A percentile compares a stretch with the other conserved stretches of the same genome.
phyloP scores from a whole-genome alignment of 2,888 invertebrate genomes.

The Drosophila tripunctata region DNA sequence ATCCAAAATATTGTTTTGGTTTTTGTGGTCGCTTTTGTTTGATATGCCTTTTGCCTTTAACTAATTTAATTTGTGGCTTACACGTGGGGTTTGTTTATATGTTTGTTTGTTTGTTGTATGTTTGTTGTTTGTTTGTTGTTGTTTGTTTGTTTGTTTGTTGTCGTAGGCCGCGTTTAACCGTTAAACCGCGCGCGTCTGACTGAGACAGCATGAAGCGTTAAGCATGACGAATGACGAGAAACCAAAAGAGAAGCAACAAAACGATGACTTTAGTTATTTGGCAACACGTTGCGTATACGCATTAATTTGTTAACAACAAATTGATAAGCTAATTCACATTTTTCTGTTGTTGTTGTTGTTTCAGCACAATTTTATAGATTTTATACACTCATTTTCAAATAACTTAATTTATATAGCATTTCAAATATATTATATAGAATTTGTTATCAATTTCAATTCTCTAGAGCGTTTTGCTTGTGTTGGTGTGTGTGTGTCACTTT shows the following conservation, averaged over 20 bases:
- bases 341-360: no score
- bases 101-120: slow-evolving; percentile 31
- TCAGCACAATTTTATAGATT: slow-evolving; percentile 17
- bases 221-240: slow-evolving; percentile 31
- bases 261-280: slow-evolving; percentile 8
- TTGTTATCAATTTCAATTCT: slow-evolving; percentile 50
- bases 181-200: slow-evolving; percentile 33
- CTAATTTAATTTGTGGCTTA: slow-evolving; percentile 27
- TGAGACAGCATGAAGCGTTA: slow-evolving; percentile 19
- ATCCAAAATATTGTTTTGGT: slow-evolving; percentile 22
- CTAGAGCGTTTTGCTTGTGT: slow-evolving; percentile 22
- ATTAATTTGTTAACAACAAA: slow-evolving; percentile 25
- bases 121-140: slow-evolving; percentile 45
- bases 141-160: slow-evolving; percentile 42
- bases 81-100: slow-evolving; percentile 28
- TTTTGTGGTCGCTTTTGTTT: slow-evolving; percentile 24
- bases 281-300: slow-evolving; percentile 58
- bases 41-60: slow-evolving; percentile 43
- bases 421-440: slow-evolving; percentile 17
- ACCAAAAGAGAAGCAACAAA: slow-evolving; percentile 10
- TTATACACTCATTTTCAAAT: slow-evolving; percentile 14
- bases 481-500: slow-evolving; percentile 42
- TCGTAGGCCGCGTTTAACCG: slow-evolving; percentile 58
- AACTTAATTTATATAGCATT: slow-evolving; percentile 23
- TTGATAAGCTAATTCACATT: slow-evolving; percentile 34